Conservation (phyloP, 2,797 vertebrate genomes). For the Coranthus polyacanthus region DNA sequence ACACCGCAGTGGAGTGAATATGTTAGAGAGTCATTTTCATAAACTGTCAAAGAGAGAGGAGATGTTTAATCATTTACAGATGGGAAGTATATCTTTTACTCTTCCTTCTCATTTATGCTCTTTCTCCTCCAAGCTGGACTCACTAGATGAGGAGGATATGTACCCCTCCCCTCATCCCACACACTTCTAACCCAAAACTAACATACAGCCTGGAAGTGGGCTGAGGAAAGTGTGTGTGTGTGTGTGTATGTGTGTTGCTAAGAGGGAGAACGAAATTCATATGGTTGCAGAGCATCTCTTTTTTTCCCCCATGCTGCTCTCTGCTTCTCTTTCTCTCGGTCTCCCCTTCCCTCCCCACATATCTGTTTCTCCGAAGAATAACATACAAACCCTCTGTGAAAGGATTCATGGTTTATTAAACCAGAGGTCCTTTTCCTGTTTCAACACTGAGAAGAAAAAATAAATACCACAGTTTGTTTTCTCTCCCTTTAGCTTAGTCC, state of each 20-base stretch:
- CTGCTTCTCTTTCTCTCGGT: constrained; percentile 49
- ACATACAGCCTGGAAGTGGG: constrained; percentile 82
- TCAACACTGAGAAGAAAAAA: constrained; percentile 91
- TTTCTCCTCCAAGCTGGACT: constrained; percentile 55
- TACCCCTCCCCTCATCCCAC: constrained; percentile 47
- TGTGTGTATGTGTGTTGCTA: constrained; percentile 30
- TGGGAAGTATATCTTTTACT: constrained; percentile 83
- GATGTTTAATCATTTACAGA: constrained; percentile 93
- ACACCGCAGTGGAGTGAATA: constrained; percentile 38
- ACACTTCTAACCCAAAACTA: constrained; percentile 82
- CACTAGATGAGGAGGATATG: constrained; percentile 60
- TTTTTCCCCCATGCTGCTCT: constrained; percentile 50
- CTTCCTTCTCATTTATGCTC: constrained; percentile 54
- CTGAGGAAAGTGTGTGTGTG: constrained; percentile 44
- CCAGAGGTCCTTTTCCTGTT: constrained; percentile 89
- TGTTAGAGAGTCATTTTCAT: constrained; percentile 63
- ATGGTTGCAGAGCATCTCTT: constrained; percentile 70
- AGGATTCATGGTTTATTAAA: constrained; percentile 96
- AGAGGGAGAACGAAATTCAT: constrained; percentile 56
- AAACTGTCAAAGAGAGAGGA: constrained; percentile 85
- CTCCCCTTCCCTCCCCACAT: constrained; percentile 62
- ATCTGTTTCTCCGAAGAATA: constrained; percentile 86
- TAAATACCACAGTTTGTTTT: constrained; percentile 90
- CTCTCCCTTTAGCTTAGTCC: constrained; percentile 65
- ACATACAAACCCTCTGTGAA: constrained; percentile 91